Base-by-base conservation (phyloP, 2,113 vertebrate genomes). In the Nothobranchius furzeri region DNA sequence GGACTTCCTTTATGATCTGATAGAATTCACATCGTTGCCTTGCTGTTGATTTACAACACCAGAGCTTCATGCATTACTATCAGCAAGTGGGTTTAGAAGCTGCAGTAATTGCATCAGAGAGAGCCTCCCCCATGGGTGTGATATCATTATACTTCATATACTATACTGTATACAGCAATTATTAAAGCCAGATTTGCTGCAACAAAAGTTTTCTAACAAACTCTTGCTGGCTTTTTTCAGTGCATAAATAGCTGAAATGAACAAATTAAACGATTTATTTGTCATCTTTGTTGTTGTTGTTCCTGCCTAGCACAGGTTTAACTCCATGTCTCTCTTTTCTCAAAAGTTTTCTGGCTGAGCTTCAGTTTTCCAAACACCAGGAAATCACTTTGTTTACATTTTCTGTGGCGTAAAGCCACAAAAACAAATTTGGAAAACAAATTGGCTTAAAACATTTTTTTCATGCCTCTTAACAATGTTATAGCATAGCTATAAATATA, bases 1-100 rank as follows among this genome's bases (percentile, higher is more conserved):
- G 57, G 57, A 73, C 75, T 85, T 72, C 48, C 25, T 66, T 83
- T 47, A 84, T 74, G 75, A 69, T 72, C 57, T 69, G 56, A 59
- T 64, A 47, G 60, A 50, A 71, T 66, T 75, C 52, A 35, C 14
- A 2, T 36, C 35, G 20, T 56, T 51, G 55, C 46, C n/a, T 60
- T 40, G 54, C 43, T 45, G 13, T 45, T 54, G 58, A 80, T 77
- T 83, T 78, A 54, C 51, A 59, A 17, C 12, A 1, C 8, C 25
- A 53, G 20, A 36, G 72, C 36, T 35, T 61, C 62, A 60, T 45
- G 53, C 53, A 70, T 72, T 67, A 55, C 53, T 8, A 46, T 64
- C 37, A 64, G 68, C 45, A 53, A 59, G 66, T 35, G 60, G 56
- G 20, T 55, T 72, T 40, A 45, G 51, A 66, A 61, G 73, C 60